A percentile compares a stretch with the other conserved stretches of the same genome.
Evolutionary conservation across 1,140 invertebrate genomes (phyloP).

Genomic region (Apis florea): DNA sequence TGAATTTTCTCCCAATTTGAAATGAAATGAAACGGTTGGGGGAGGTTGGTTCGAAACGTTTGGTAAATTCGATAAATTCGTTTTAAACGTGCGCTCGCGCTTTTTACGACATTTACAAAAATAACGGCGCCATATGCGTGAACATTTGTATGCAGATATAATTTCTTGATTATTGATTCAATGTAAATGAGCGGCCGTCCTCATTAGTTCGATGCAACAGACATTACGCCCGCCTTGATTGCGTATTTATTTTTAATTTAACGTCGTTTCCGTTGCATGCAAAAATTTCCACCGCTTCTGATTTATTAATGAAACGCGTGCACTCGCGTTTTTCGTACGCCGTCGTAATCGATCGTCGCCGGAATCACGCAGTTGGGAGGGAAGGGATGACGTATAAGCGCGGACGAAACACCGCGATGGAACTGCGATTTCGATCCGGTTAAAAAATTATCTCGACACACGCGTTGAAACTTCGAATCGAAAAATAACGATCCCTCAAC

Average conservation of each 20-base stretch:
- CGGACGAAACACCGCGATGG: background rate
- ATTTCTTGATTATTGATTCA: conserved; percentile 42
- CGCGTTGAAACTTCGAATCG: no score
- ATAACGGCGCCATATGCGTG: background rate
- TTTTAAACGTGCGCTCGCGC: background rate
- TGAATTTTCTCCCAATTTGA: background rate
- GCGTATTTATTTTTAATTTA: conserved; percentile 40
- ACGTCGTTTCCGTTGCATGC: conserved; percentile 11
- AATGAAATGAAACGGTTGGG: background rate
- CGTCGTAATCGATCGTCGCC: conserved; percentile 5
- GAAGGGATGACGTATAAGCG: background rate
- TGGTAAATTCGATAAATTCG: background rate
- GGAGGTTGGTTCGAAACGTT: background rate
- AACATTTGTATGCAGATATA: conserved; percentile 24
- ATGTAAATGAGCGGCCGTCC: conserved; percentile 31
- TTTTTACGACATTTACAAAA: conserved; percentile 21
- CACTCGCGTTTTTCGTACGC: background rate
- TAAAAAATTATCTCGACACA: no score
- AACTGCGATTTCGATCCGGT: background rate
- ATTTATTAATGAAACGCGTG: conserved; percentile 30
- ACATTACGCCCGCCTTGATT: conserved; percentile 25
- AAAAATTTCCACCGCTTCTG: conserved; percentile 15
- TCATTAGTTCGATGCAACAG: conserved; percentile 25
- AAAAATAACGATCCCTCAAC: no score
- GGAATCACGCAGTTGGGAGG: background rate